Base-by-base conservation (phyloP, 2,797 vertebrate genomes). In the Rachycentron canadum region DNA sequence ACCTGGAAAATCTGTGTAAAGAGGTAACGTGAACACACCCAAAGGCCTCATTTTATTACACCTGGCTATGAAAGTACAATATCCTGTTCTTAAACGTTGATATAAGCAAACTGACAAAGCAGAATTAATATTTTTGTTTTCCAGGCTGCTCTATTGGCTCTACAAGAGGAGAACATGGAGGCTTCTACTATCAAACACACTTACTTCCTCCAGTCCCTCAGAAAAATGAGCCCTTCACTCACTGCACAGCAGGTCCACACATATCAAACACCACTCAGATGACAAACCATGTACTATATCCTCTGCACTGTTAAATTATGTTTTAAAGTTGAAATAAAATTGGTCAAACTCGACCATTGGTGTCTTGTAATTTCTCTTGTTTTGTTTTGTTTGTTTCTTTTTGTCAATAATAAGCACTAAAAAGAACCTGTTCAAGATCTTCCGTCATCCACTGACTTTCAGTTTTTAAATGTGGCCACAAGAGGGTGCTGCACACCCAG, bases 1-100 rank as follows among this genome's bases (percentile, higher is more conserved):
- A 99, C 82, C 91, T 98, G 87, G 94, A 96, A 88, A 98, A 96
- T 89, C 95, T 99, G 3, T 99, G 98, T 81, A 98, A 95, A 94
- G 98, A 99, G 96, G 98, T 99, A 92, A 80, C 0, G 12, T 9
- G 8, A 47, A 16, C 17, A 25, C 49, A 41, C 3, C 19, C 5
- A 2, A 49, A 58, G 17, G 25, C 0, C 0, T 32, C 26, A 2
- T 57, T 40, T 73, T 57, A 5, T 45, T 10, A 47, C 43, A 64
- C 2, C 13, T 36, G 13, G 0, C 28, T 63, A 7, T 25, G 4
- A 34, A 53, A 50, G 62, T 50, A 6, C 53, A 43, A 50, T 16
- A 67, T 25, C 32, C 16, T 8, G 1, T 30, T 14, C 4, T 26
- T 14, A n/a, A 61, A 58, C 28, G 16, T 13, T 41, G 8, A 58